A percentile compares a stretch with the other conserved stretches of the same genome.
These are phyloP conservation scores for Cephalopholis sonnerati DNA, from an alignment of 2,113 vertebrate species.

Conservation along the genomic window DNA sequence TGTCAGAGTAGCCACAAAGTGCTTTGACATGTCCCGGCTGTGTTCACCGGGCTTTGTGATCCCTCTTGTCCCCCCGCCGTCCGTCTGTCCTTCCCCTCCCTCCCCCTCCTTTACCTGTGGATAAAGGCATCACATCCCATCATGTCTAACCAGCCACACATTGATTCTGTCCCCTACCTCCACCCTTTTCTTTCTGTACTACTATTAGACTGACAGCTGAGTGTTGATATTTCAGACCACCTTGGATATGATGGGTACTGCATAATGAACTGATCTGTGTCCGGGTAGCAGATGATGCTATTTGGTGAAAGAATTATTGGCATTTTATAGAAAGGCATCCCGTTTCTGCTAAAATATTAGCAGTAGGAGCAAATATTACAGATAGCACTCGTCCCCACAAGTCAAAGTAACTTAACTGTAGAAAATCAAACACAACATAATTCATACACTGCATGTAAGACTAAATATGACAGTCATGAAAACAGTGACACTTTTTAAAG, in stretches of 20 bases:
- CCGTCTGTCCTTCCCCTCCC: background rate
- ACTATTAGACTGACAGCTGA: background rate
- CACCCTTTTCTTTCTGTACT: background rate
- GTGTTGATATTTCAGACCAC: constrained; percentile 1
- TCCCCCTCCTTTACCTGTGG: constrained; percentile 33
- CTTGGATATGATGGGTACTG: background rate
- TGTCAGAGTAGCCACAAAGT: constrained; percentile 48
- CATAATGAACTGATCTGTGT: background rate
- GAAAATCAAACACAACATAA: background rate
- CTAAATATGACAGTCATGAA: background rate
- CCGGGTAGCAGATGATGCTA: background rate
- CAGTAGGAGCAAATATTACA: background rate
- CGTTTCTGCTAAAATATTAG: background rate
- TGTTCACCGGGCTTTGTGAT: constrained; percentile 44
- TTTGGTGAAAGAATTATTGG: background rate
- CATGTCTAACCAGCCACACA: constrained; percentile 21
- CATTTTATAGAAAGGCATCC: background rate
- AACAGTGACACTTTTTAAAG: background rate
- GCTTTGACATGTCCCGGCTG: constrained; percentile 70
- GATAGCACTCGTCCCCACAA: background rate
- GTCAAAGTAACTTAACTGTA: background rate
- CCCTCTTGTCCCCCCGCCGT: constrained; percentile 12
- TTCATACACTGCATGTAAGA: background rate
- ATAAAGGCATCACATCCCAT: constrained; percentile 53
- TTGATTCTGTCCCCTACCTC: background rate